Evolutionary conservation across 2,888 invertebrate species (phyloP).

Genomic region (Steinernema scapterisci): DNA sequence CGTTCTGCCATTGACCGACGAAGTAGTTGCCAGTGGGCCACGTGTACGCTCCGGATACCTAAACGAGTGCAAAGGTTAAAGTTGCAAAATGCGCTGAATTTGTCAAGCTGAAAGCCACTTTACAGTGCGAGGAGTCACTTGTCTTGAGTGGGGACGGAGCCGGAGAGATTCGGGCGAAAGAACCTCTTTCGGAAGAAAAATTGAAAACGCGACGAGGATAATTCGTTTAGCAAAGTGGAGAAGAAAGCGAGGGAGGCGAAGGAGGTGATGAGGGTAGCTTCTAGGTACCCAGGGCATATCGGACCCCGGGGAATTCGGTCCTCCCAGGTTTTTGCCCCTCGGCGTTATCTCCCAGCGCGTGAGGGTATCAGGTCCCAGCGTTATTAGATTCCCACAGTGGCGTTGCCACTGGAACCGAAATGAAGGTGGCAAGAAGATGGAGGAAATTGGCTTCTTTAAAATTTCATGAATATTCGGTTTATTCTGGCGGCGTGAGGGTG

Average conservation of each 20-base stretch:
- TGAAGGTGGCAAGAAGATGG: too few species aligned
- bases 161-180: neutral
- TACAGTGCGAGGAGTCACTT: too few species aligned
- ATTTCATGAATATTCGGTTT: too few species aligned
- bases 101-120: neutral
- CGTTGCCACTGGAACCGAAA: too few species aligned
- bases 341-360: too few species aligned
- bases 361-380: too few species aligned
- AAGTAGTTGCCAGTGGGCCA: constrained; percentile 69
- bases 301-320: constrained; percentile 4
- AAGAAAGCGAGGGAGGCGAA: neutral
- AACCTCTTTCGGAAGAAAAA: neutral
- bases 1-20: constrained; percentile 97
- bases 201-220: constrained; percentile 6
- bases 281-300: neutral
- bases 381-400: too few species aligned
- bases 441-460: too few species aligned
- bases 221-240: constrained; percentile 23
- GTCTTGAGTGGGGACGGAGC: neutral
- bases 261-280: neutral
- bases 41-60: constrained; percentile 78
- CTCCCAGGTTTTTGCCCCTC: neutral
- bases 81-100: neutral
- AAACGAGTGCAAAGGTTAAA: constrained; percentile 9
- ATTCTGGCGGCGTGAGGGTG: too few species aligned